A percentile compares a stretch with the other conserved stretches of the same genome.
Evolutionary conservation across 2,113 vertebrate genomes (phyloP).

Genomic region (Cebidichthys violaceus): DNA sequence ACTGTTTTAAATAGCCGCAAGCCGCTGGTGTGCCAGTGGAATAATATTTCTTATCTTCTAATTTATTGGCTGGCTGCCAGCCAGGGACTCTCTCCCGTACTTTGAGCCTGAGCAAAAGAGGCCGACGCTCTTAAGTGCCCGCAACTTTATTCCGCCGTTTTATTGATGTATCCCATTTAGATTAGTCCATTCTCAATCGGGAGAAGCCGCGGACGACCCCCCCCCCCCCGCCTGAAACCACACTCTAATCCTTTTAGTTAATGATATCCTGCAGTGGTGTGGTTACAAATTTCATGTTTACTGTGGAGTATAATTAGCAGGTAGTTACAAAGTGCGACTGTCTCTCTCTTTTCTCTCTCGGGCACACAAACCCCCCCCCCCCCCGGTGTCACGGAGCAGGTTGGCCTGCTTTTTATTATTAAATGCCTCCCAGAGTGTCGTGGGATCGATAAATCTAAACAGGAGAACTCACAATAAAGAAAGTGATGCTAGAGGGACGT

Average conservation of each 20-base stretch:
- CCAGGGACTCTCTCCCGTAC: slow-evolving; percentile 73
- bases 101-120: slow-evolving; percentile 67
- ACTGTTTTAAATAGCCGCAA: slow-evolving; percentile 78
- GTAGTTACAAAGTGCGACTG: slow-evolving; percentile 51
- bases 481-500: background rate
- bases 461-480: slow-evolving; percentile 6
- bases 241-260: slow-evolving; percentile 90
- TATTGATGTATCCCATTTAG: slow-evolving; percentile 88
- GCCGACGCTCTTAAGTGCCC: slow-evolving; percentile 83
- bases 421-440: slow-evolving; percentile 34
- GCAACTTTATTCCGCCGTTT: slow-evolving; percentile 86
- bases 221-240: slow-evolving; percentile 69
- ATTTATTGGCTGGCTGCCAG: slow-evolving; percentile 84
- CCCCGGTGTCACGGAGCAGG: background rate
- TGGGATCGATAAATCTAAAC: slow-evolving; percentile 36
- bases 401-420: slow-evolving; percentile 38
- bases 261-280: slow-evolving; percentile 82
- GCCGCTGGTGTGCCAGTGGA: slow-evolving; percentile 76
- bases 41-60: slow-evolving; percentile 83
- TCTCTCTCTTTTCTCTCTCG: slow-evolving; percentile 14
- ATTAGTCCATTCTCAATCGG: slow-evolving; percentile 85
- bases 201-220: slow-evolving; percentile 81
- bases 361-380: background rate
- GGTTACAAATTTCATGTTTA: slow-evolving; percentile 85
- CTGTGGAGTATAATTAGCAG: slow-evolving; percentile 80